Percentiles rank a stretch among this genome's conserved stretches.
Conservation (phyloP, 2,113 vertebrate genomes). For the Saguinus imperator region DNA sequence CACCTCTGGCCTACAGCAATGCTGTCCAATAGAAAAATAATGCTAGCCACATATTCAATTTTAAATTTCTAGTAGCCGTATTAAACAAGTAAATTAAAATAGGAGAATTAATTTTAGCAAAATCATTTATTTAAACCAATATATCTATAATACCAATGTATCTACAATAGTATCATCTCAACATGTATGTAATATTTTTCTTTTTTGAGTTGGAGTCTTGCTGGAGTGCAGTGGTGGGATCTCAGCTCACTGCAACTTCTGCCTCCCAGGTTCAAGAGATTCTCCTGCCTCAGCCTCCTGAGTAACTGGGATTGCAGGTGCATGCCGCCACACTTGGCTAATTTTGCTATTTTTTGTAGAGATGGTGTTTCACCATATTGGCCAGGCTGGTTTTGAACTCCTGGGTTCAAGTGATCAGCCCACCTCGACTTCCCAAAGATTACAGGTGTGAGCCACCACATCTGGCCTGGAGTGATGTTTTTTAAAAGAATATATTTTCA, state of each 20-base stretch:
- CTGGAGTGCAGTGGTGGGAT: no score
- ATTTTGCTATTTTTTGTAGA: no score
- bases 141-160: neutral
- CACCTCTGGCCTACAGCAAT: neutral
- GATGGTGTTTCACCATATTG: no score
- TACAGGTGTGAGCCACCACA: no score
- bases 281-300: no score
- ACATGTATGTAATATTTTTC: neutral
- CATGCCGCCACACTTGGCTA: fast-evolving
- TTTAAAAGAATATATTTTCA: neutral
- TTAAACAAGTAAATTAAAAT: neutral
- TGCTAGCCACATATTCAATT: neutral
- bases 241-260: no score
- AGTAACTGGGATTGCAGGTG: no score
- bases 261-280: no score
- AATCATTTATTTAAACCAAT: neutral
- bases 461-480: neutral
- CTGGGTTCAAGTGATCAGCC: no score
- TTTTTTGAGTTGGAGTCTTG: no score
- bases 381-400: no score
- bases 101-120: conserved; percentile 22
- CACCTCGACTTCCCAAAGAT: no score
- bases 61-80: neutral
- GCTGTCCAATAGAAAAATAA: neutral
- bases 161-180: neutral